Conservation (phyloP, 2,888 invertebrate genomes). For the Lithosia quadra region DNA sequence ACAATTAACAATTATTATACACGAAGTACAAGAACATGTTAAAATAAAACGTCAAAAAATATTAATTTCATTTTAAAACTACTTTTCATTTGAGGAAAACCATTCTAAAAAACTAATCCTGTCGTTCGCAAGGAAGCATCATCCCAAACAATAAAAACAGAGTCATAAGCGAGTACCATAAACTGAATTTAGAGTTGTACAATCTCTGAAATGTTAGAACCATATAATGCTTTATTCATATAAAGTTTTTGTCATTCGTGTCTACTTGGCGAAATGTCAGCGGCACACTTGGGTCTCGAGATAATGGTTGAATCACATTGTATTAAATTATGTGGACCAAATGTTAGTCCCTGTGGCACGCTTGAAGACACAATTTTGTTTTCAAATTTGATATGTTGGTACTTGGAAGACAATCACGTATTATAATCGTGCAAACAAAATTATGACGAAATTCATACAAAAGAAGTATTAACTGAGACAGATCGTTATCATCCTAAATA, state of each 20-base stretch:
- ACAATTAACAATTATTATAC: too few relatives aligned
- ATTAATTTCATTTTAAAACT: background rate
- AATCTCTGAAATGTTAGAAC: conserved; percentile 4
- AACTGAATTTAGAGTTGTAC: background rate
- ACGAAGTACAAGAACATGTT: too few relatives aligned
- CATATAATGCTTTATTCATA: conserved; percentile 16
- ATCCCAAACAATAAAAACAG: background rate
- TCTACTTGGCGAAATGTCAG: conserved; percentile 19
- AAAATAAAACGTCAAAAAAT: too few relatives aligned
- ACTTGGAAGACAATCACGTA: too few relatives aligned
- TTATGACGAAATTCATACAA: background rate
- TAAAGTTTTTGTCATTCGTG: conserved; percentile 17
- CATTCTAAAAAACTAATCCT: background rate
- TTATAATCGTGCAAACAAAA: too few relatives aligned
- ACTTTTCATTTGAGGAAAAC: background rate
- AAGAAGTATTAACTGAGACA: background rate
- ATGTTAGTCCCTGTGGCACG: background rate
- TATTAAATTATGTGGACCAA: conserved; percentile 10
- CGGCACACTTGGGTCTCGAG: conserved; percentile 6
- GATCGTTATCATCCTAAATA: background rate
- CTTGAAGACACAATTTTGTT: background rate
- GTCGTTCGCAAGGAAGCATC: background rate
- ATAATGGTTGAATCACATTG: conserved; percentile 5
- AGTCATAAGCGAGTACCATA: background rate
- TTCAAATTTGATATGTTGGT: background rate